Base-by-base conservation (phyloP, 2,888 invertebrate genomes). In the Linnaemya tessellans region DNA sequence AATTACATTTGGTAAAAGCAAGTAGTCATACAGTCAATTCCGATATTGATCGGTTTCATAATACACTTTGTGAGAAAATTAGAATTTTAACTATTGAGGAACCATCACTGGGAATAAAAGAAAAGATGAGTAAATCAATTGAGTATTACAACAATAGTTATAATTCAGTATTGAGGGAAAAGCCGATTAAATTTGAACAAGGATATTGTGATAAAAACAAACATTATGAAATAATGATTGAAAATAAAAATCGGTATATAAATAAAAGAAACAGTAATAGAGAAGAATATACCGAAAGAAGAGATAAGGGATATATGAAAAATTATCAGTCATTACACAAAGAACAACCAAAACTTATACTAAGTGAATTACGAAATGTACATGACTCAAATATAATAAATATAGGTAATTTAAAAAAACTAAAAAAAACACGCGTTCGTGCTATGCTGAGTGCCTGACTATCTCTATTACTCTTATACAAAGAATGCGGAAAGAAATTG, bases 341-440 rank as follows among this genome's bases (percentile, higher is more conserved):
- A 43, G 38, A 41, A 58, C 41, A 71, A 15, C 56, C 70, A 5
- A 68, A 68, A 18, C 54, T 54, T 68, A 35, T 51, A 51, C 35
- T 15, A 7, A 51, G 38, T 68, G 68, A 68, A 38, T 38, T 68
- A 11, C 9, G 41, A 56, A 71, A 71, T 71, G 56, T 71, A 22
- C 71, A 71, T 60, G 22, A n/a, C n/a, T n/a, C n/a, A n/a, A n/a
- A n/a, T n/a, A n/a, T n/a, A n/a, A n/a, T n/a, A n/a, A n/a, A n/a
- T n/a, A n/a, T n/a, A n/a, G n/a, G n/a, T n/a, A n/a, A n/a, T n/a
- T n/a, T n/a, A n/a, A n/a, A n/a, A n/a, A n/a, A n/a, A n/a, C n/a
- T n/a, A n/a, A n/a, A n/a, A n/a, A n/a, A n/a, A n/a, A n/a, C n/a
- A n/a, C n/a, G n/a, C n/a, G n/a, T n/a, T n/a, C n/a, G n/a, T n/a